Percentiles rank a stretch among this genome's conserved stretches.
Evolutionary conservation across 2,888 invertebrate species (phyloP).

Genomic region (Agonopterix subpropinquella): DNA sequence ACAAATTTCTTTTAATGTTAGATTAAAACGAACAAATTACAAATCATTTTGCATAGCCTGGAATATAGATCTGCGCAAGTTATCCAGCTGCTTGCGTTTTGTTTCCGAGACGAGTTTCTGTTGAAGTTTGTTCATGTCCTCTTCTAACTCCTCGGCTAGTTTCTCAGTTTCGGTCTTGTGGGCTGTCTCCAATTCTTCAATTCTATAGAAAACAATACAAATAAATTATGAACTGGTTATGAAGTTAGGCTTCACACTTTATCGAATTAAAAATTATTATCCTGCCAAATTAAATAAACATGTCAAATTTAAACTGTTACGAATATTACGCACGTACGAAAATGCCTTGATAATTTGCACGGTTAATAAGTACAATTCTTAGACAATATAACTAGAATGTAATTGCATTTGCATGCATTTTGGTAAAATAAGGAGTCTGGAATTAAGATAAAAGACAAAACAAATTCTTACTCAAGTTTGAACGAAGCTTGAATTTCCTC

Average conservation of each 20-base stretch:
- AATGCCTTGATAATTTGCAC: no score
- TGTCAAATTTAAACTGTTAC: no score
- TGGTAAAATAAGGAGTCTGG: not conserved
- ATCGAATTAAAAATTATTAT: not conserved
- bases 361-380: no score
- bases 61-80: conserved; percentile 4
- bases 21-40: not conserved
- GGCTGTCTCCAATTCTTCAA: conserved; percentile 3
- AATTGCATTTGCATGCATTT: no score
- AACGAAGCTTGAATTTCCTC: conserved; percentile 1
- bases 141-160: conserved; percentile 2
- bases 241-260: not conserved
- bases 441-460: not conserved
- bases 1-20: not conserved
- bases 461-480: conserved; percentile 5
- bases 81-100: conserved; percentile 9
- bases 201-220: not conserved
- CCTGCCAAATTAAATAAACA: not conserved
- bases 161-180: conserved; percentile 2
- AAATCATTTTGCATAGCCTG: conserved; percentile 7
- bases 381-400: no score
- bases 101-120: conserved; percentile 5
- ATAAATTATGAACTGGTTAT: not conserved
- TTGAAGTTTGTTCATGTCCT: conserved; percentile 5
- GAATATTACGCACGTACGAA: no score